These are phyloP conservation scores for Hystrix cristata DNA, from an alignment of 2,113 vertebrate species.

Conservation along the genomic window DNA sequence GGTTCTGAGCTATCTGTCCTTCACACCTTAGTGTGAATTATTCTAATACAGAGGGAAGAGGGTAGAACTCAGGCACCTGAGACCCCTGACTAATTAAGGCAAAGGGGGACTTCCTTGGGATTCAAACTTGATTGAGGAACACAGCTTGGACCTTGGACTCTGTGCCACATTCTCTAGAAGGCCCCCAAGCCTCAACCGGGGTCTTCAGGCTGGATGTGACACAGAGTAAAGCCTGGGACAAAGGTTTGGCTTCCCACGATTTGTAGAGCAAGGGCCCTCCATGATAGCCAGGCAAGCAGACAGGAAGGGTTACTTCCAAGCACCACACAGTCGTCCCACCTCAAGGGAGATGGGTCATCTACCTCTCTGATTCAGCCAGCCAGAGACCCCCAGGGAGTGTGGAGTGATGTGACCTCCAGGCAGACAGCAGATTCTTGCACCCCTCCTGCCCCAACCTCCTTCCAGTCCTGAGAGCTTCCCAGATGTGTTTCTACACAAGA, in stretches of 20 bases:
- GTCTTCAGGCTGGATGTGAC: not conserved
- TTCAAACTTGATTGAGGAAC: not conserved
- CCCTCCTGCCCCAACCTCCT: not conserved
- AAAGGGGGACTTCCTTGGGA: not conserved
- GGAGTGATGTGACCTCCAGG: not conserved
- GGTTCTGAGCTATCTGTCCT: not conserved
- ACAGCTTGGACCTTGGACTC: not conserved
- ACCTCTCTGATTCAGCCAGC: not conserved
- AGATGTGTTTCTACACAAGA: constrained; percentile 6
- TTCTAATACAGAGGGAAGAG: not conserved
- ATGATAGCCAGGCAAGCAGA: not conserved
- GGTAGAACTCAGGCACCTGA: not conserved
- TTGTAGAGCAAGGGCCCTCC: not conserved
- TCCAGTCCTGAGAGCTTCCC: not conserved
- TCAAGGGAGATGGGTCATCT: not conserved
- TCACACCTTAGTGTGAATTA: not conserved
- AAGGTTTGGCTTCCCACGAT: not conserved
- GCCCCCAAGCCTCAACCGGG: accelerated
- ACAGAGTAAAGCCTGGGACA: not conserved
- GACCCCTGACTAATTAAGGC: not conserved
- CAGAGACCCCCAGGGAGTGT: not conserved
- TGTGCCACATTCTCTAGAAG: not conserved
- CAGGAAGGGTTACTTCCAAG: not conserved
- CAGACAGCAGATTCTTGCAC: not conserved
- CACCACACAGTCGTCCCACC: not conserved